A percentile compares a stretch with the other conserved stretches of the same genome.
Evolutionary conservation across 1,140 invertebrate genomes (phyloP).

Genomic region (Anthonomus grandis): DNA sequence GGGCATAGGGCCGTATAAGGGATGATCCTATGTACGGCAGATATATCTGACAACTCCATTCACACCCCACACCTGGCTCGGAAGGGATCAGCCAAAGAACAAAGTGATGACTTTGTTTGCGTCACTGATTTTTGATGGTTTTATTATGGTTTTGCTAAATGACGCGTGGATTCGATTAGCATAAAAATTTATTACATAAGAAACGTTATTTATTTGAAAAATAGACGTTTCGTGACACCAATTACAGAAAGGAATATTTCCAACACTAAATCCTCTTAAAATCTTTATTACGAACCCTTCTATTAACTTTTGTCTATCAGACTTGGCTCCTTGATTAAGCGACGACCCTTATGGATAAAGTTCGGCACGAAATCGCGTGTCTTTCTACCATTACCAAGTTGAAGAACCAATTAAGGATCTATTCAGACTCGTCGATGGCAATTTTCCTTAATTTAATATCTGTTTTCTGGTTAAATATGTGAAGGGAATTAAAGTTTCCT

Average conservation of each 20-base stretch:
- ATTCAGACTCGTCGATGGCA: slow-evolving; percentile 21
- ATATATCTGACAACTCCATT: slow-evolving; percentile 31
- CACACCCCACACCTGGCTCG: slow-evolving; percentile 27
- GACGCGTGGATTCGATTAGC: slow-evolving; percentile 19
- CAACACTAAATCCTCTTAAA: slow-evolving; percentile 13
- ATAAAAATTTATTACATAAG: too few relatives aligned
- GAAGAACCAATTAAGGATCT: slow-evolving; percentile 26
- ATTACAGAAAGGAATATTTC: slow-evolving; percentile 9
- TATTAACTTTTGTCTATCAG: slow-evolving; percentile 18
- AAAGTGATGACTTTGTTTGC: slow-evolving; percentile 31
- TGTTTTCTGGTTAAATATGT: slow-evolving; percentile 24
- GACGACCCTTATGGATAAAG: slow-evolving; percentile 21
- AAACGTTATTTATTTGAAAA: too few relatives aligned
- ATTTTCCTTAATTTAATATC: slow-evolving; percentile 27
- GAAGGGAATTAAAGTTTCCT: too few relatives aligned
- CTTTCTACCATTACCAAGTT: slow-evolving; percentile 19
- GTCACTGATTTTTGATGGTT: slow-evolving; percentile 30
- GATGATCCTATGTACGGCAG: slow-evolving; percentile 32
- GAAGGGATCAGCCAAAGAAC: slow-evolving; percentile 15
- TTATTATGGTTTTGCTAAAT: slow-evolving; percentile 27
- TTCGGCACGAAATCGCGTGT: slow-evolving; percentile 20
- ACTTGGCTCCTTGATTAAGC: slow-evolving; percentile 5
- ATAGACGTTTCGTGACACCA: slow-evolving; percentile 20
- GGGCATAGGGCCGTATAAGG: slow-evolving; percentile 20
- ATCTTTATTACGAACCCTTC: slow-evolving; percentile 15